phyloP scores from a whole-genome alignment of 2,797 vertebrate genomes.

The Sarcoramphus papa region DNA sequence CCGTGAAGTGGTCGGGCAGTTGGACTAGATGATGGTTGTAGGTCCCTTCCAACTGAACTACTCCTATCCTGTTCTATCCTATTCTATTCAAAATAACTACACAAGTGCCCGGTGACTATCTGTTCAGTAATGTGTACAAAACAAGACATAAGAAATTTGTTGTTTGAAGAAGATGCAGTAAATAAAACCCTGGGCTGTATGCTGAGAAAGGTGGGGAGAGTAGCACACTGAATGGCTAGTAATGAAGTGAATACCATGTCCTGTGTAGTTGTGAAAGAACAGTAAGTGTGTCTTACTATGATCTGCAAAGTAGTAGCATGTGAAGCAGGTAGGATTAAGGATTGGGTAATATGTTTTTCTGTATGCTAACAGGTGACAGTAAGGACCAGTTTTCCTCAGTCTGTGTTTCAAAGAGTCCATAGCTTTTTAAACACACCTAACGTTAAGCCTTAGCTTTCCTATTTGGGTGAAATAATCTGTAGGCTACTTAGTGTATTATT shows the following conservation, averaged over 20 bases:
- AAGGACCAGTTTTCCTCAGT: not conserved
- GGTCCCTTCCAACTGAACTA: not conserved
- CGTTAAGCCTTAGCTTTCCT: not conserved
- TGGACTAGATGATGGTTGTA: not conserved
- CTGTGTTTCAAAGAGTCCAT: not conserved
- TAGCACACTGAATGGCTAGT: not conserved
- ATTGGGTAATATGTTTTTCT: not conserved
- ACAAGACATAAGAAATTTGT: not conserved
- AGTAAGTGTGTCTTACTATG: not conserved
- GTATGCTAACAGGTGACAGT: not conserved
- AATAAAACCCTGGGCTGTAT: not conserved
- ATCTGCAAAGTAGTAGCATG: not conserved
- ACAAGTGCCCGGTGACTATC: not conserved
- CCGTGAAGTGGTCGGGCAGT: not conserved
- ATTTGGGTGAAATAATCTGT: not conserved
- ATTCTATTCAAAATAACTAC: not conserved
- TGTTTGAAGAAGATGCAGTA: not conserved
- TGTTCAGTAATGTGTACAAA: not conserved
- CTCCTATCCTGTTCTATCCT: not conserved
- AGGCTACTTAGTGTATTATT: not conserved
- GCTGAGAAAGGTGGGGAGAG: not conserved
- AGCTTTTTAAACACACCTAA: not conserved
- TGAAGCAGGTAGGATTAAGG: not conserved
- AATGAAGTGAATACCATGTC: not conserved
- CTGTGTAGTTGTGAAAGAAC: not conserved